Evolutionary conservation across 1,140 invertebrate species (phyloP), one percentile per base, ranked within the genome.

Genomic region (Lordiphosa clarofinis): DNA sequence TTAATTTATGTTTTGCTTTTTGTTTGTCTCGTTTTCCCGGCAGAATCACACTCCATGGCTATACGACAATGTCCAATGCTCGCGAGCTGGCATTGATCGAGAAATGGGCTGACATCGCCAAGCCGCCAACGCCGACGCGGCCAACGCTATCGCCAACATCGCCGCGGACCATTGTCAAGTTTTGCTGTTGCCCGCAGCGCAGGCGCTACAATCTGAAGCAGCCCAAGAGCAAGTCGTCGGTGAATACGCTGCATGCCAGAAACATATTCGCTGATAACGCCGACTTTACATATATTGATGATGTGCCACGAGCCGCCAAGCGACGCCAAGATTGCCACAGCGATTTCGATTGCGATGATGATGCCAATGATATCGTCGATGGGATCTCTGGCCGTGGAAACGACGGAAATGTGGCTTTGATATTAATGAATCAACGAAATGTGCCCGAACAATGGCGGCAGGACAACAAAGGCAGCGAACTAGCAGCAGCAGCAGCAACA

Each of bases 21-120:
- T 28, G 31, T 2, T 21, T 8, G 5, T 47, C 13, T 28, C 31
- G 28, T 12, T 8, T 36, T 28, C 24, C 5, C 24, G 68, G 2
- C 68, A 86, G 79, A 86, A 86, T 86, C 48, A 76, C 56, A 58
- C 71, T 88, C 64, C 74, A 88, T 88, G 87, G 87, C 73, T 59
- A 73, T 88, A 74, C 64, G 44, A 87, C 78, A 81, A 88, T 88
- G 87, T 84, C 86, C 71, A 87, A 84, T 84, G 86, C 72, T 84
- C 86, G 82, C 60, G 87, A 88, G 61, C 62, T 88, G 74, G 72
- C 86, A 73, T 81, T 88, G 67, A 71, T 88, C 53, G 81, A 87
- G 68, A 88, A 88, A 88, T 88, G 87, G 86, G 68, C 86, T 78
- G 86, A 88, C 61, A 86, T 82, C 74, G 86, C 86, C 56, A 82